Evolutionary conservation across 2,113 vertebrate genomes (phyloP).

Genomic region (Oreochromis tanganicae): DNA sequence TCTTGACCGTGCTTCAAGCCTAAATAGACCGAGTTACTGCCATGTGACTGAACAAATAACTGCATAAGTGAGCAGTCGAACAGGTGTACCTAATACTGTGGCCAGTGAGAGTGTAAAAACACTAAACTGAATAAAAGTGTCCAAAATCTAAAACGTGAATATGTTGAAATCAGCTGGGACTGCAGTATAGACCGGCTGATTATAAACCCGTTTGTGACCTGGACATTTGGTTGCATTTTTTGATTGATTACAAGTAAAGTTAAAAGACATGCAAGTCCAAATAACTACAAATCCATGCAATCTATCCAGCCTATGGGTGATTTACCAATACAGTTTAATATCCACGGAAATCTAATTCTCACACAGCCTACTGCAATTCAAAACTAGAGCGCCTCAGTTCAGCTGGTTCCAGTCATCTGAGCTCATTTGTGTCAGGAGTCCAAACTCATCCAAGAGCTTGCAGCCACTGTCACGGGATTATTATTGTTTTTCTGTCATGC

Average conservation of each 20-base stretch:
- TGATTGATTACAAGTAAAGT: neutral
- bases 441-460: neutral
- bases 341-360: neutral
- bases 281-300: neutral
- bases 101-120: neutral
- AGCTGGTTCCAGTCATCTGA: neutral
- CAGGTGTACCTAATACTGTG: neutral
- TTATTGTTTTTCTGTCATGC: conserved; percentile 31
- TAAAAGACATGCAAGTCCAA: neutral
- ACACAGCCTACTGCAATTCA: neutral
- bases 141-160: neutral
- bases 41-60: neutral
- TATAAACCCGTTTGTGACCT: neutral
- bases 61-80: neutral
- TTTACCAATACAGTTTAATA: neutral
- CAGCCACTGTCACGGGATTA: neutral
- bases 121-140: neutral
- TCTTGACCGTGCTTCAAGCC: neutral
- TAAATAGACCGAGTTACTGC: accelerated
- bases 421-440: neutral
- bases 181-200: neutral
- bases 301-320: neutral
- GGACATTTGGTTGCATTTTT: neutral
- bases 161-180: neutral
- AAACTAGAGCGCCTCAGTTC: neutral